Base-by-base conservation (phyloP, 2,888 invertebrate genomes). In the Apodemia duryi region DNA sequence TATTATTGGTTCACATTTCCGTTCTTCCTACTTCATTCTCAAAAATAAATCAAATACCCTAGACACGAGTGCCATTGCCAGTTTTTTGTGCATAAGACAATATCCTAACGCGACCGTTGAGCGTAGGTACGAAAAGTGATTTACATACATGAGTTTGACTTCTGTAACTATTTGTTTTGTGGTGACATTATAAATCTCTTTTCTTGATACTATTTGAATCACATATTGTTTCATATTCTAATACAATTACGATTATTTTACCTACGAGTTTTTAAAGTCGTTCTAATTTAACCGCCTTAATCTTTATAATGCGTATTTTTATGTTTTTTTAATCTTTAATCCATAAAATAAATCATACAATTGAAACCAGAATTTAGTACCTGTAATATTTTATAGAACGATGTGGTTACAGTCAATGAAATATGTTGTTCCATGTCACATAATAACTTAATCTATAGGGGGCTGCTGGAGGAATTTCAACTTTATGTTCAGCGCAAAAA, bases 391-490 rank as follows among this genome's bases (percentile, higher is more conserved):
- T 35, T 46, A 13, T 6, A 57, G n/a, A 0, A 6, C 64, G 32
- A 64, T 57, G 57, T 64, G 46, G 61, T 65, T 29, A 65, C 35
- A 61, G 51, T 61, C 13, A 65, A 64, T 64, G 60, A 64, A 64
- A 49, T 61, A 65, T 61, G 49, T 41, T 49, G 28, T 61, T 51
- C 38, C 35, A 65, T 61, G 61, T 61, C 64, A 49, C 61, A 11
- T 65, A 65, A 61, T 61, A 61, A 51, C 61, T 65, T 65, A 65
- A 65, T 35, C 62, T 63, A 61, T 63, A 46, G 43, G 38, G 11
- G 32, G 57, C 57, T 57, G 57, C 32, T 57, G 32, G 32, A 11
- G 57, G 57, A 57, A 32, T 57, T 32, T 32, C 57, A 11, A 57
- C 57, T 57, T 29, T 57, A 13, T n/a, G n/a, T 32, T 60, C 6